Evolutionary conservation across 2,113 vertebrate species (phyloP), one percentile per base, ranked within the genome.

Genomic region (Megaceryle maxima): DNA sequence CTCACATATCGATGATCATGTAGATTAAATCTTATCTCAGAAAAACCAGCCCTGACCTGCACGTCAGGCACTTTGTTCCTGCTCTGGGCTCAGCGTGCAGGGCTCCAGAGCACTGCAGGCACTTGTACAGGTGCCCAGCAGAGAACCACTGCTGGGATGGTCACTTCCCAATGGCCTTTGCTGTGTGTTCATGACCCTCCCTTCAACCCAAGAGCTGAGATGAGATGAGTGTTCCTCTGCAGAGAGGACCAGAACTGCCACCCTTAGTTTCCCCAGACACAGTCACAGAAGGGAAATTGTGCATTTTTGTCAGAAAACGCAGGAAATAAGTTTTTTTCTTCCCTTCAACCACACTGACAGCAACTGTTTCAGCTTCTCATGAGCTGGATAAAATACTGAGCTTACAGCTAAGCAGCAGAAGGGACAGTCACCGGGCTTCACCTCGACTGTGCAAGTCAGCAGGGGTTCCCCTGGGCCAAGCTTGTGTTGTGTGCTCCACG

Each of bases 401-500:
- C 62, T 35, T 21, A 70, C 74, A 94, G 87, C 69, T 91, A 24
- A 67, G n/a, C 22, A 87, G 87, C 74, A 82, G 73, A 70, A 93
- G 82, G 64, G 43, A 55, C 62, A 59, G 66, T 8, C 5, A 8
- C 84, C 68, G 73, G 35, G 29, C 41, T 87, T 67, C 69, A 55
- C 11, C 50, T 33, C 26, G 17, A 15, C 73, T 48, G 3, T 55
- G 51, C 60, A 41, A 84, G 79, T 8, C 91, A 75, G 91, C 60
- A 78, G 84, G 59, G 69, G 1, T 91, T 91, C 60, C 60, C 73
- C 77, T 16, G 64, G 59, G 73, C 56, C 59, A 64, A 35, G 5
- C 64, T 6, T 3, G 43, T 0, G 2, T 9, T 59, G 92, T 0
- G 1, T 55, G 83, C 6, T 80, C 63, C 56, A 76, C 2, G 0